These are phyloP conservation scores for Adelognathus sp. DNA, from an alignment of 2,888 invertebrate species.

Conservation along the genomic window DNA sequence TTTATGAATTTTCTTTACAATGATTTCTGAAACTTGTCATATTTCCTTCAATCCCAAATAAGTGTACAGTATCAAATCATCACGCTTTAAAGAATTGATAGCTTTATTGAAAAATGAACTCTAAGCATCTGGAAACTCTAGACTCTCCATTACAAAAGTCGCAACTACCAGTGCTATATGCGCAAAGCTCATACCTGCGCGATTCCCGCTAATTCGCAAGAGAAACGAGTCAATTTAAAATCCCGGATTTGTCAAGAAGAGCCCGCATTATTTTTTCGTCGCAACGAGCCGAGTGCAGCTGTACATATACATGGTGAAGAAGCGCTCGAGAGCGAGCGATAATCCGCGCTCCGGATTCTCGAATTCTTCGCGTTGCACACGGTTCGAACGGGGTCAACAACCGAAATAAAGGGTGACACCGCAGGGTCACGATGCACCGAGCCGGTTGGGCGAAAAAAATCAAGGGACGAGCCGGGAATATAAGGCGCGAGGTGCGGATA, in stretches of 20 bases:
- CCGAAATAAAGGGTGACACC: conserved; percentile 60
- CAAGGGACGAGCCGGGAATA: conserved; percentile 19
- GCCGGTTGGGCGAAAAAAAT: conserved; percentile 27
- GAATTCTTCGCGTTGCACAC: conserved; percentile 31
- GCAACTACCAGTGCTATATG: neutral
- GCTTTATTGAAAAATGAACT: no score
- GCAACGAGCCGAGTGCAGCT: conserved; percentile 34
- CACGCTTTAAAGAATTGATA: no score
- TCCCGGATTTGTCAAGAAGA: conserved; percentile 50
- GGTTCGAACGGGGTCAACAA: conserved; percentile 70
- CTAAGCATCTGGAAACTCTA: neutral
- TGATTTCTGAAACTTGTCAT: no score
- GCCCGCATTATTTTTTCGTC: conserved; percentile 47
- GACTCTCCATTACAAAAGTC: neutral
- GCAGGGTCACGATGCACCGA: conserved; percentile 43
- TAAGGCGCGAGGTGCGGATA: conserved; percentile 34
- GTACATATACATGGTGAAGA: neutral
- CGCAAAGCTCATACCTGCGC: neutral
- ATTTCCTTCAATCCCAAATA: no score
- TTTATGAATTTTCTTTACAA: no score
- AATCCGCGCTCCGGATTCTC: conserved; percentile 61
- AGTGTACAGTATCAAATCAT: no score
- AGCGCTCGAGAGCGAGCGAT: conserved; percentile 42
- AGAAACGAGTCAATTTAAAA: conserved; percentile 53
- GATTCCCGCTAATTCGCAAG: conserved; percentile 15